Evolutionary conservation across 2,113 vertebrate species (phyloP).

Genomic region (Seriola aureovittata): DNA sequence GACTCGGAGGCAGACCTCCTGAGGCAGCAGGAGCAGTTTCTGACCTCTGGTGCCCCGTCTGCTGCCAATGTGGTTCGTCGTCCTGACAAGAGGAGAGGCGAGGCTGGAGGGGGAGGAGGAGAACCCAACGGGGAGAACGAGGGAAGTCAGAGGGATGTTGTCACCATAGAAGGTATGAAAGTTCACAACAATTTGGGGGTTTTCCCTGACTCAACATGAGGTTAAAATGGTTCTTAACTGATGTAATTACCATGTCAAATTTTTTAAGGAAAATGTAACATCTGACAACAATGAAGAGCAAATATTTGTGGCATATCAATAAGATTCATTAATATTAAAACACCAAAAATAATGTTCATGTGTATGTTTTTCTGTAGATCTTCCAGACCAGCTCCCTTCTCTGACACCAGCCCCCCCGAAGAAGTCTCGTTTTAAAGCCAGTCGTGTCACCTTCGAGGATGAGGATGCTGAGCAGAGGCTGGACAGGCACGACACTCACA

Average conservation of each 20-base stretch:
- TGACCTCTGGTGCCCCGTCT: constrained; percentile 85
- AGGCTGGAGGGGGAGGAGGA: constrained; percentile 49
- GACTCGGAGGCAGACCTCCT: constrained; percentile 94
- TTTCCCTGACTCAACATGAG: not conserved
- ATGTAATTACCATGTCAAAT: not conserved
- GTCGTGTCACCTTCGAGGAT: constrained; percentile 83
- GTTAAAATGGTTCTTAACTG: not conserved
- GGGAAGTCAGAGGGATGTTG: constrained; percentile 86
- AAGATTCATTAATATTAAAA: not conserved
- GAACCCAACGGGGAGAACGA: constrained; percentile 10
- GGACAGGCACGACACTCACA: constrained; percentile 89
- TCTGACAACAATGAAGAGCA: not conserved
- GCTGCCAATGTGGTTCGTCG: constrained; percentile 89
- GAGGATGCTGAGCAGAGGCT: constrained; percentile 89
- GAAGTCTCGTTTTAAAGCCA: constrained; percentile 88
- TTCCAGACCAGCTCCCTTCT: constrained; percentile 90
- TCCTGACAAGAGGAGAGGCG: constrained; percentile 89
- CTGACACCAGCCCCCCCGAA: constrained; percentile 92
- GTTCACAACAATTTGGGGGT: not conserved
- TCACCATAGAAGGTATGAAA: constrained; percentile 87
- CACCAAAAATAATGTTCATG: not conserved
- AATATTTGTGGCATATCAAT: not conserved
- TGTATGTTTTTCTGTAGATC: constrained; percentile 77
- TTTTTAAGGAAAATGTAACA: not conserved
- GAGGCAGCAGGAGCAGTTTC: constrained; percentile 90